phyloP scores from a whole-genome alignment of 2,888 invertebrate species.

The Caradrina kadenii region DNA sequence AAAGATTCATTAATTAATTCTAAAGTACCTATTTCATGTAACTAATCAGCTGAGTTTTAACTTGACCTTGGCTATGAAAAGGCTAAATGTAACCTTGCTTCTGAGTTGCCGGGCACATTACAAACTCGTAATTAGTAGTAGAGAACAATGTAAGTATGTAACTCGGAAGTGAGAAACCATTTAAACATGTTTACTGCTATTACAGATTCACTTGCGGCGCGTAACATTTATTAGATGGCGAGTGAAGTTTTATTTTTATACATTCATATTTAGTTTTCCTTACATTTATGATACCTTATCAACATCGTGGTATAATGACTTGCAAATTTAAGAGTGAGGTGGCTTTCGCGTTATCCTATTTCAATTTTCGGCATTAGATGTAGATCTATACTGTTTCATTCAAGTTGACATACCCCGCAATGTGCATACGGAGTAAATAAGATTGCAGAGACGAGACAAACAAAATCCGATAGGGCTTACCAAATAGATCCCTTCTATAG shows the following conservation, averaged over 20 bases:
- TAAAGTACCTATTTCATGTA: neutral
- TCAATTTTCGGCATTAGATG: too few species aligned
- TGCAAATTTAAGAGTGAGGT: neutral
- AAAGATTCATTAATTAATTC: neutral
- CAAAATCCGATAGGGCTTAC: neutral
- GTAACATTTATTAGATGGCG: neutral
- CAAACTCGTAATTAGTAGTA: neutral
- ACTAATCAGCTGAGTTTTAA: neutral
- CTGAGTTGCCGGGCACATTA: slow-evolving; percentile 4
- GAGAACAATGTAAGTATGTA: slow-evolving; percentile 15
- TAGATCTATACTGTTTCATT: neutral
- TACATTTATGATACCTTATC: neutral
- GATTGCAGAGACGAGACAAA: neutral
- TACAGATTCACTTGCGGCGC: slow-evolving; percentile 5
- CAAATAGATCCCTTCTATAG: neutral
- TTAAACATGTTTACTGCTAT: neutral
- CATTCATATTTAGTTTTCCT: neutral
- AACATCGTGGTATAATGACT: neutral
- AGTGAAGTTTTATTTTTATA: neutral
- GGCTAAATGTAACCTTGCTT: slow-evolving; percentile 19
- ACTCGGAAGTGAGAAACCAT: slow-evolving; percentile 32
- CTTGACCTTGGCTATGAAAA: slow-evolving; percentile 35
- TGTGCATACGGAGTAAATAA: neutral
- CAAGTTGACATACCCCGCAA: neutral
- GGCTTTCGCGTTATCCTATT: too few species aligned